Evolutionary conservation across 2,797 vertebrate genomes (phyloP).

Genomic region (Columba guinea): DNA sequence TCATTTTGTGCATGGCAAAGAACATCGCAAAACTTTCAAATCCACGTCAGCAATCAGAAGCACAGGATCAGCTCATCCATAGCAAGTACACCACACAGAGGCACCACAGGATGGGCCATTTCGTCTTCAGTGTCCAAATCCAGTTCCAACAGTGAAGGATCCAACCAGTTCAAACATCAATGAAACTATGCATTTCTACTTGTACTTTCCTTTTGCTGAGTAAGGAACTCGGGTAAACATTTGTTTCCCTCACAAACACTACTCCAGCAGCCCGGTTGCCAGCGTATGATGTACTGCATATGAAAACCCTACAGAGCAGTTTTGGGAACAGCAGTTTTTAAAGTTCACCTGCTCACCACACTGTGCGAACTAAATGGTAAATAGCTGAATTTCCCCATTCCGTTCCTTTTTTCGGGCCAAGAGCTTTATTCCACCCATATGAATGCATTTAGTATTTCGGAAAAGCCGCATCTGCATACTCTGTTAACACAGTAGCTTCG

Average conservation of each 20-base stretch:
- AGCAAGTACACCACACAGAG: background rate
- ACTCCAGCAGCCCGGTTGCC: background rate
- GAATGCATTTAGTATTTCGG: background rate
- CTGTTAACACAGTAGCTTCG: background rate
- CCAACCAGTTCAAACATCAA: background rate
- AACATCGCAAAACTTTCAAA: background rate
- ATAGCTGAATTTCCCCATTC: background rate
- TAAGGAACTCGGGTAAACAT: conserved; percentile 27
- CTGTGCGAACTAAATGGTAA: background rate
- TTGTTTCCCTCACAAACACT: background rate
- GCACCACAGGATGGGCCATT: background rate
- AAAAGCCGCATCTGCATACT: background rate
- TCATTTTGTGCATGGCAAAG: background rate
- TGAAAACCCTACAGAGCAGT: background rate
- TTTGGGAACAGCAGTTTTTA: background rate
- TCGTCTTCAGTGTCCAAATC: background rate
- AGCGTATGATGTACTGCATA: conserved; percentile 20
- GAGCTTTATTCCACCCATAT: background rate
- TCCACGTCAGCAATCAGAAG: background rate
- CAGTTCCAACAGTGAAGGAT: background rate
- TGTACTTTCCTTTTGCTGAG: conserved; percentile 33
- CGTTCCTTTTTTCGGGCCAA: background rate
- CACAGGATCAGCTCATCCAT: background rate
- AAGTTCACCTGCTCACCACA: background rate
- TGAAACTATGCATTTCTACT: background rate